Evolutionary conservation across 2,797 vertebrate species (phyloP).

Genomic region (Smutsia gigantea): DNA sequence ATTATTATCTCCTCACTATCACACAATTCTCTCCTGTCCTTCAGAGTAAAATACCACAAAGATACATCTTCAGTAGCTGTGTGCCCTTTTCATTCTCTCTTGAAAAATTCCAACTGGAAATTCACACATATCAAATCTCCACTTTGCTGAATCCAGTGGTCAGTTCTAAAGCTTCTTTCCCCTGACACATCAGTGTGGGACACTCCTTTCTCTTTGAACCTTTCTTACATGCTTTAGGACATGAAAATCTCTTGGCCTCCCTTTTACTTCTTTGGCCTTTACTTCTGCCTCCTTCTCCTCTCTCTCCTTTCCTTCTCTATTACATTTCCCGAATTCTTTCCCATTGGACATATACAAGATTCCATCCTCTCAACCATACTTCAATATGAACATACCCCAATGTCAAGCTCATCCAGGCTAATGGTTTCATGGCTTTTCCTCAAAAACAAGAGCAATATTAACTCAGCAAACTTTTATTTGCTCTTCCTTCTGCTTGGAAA

Average conservation of each 20-base stretch:
- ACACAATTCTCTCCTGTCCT: background rate
- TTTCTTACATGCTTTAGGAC: background rate
- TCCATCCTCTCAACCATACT: background rate
- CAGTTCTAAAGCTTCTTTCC: background rate
- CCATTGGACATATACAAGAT: no score
- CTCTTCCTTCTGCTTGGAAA: background rate
- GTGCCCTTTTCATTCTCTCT: background rate
- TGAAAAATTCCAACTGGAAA: background rate
- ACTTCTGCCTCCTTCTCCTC: background rate
- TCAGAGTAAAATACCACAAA: background rate
- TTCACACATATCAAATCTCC: background rate
- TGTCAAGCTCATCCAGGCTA: background rate
- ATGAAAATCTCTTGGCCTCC: background rate
- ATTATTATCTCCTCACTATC: background rate
- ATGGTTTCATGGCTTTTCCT: background rate
- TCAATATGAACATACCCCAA: background rate
- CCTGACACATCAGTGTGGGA: background rate
- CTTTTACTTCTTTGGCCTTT: background rate
- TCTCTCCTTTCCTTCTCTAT: background rate
- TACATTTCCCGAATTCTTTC: background rate
- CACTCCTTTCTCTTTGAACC: background rate
- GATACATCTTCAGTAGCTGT: background rate
- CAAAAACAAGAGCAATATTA: background rate
- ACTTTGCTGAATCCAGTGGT: background rate
- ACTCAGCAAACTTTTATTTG: background rate